Percentiles rank a stretch among this genome's conserved stretches.
Conservation (phyloP, 1,140 invertebrate species). For the Drosophila suzukii region DNA sequence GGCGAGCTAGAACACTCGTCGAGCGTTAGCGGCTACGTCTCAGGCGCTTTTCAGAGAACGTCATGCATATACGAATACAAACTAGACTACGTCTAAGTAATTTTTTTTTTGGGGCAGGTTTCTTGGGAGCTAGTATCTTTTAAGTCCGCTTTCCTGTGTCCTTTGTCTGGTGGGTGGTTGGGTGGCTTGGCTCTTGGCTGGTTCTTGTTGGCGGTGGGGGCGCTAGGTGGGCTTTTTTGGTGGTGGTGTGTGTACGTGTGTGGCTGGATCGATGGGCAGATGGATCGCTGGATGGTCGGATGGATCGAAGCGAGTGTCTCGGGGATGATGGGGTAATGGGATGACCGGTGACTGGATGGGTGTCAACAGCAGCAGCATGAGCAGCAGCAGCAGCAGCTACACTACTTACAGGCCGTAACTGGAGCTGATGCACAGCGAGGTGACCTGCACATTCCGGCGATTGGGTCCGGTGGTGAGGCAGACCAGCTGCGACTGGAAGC, state of each 20-base stretch:
- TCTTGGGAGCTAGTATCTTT: conserved; percentile 27
- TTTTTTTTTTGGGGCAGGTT: conserved; percentile 28
- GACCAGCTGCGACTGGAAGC: conserved; percentile 97
- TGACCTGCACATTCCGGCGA: conserved; percentile 92
- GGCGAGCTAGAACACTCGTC: conserved; percentile 25
- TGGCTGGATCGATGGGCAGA: conserved; percentile 38
- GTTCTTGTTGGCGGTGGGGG: conserved; percentile 23
- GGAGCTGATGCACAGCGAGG: conserved; percentile 96
- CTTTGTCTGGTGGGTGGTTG: conserved; percentile 40
- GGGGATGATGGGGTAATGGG: conserved; percentile 12
- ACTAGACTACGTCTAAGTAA: conserved; percentile 61
- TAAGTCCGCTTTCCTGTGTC: conserved; percentile 49
- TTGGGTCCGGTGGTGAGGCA: conserved; percentile 94
- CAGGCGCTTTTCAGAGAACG: conserved; percentile 56
- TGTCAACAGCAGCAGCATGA: background rate
- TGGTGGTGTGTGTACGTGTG: conserved; percentile 57
- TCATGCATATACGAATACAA: conserved; percentile 63
- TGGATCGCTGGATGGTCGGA: conserved; percentile 32
- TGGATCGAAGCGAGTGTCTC: conserved; percentile 23
- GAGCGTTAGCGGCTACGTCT: conserved; percentile 51
- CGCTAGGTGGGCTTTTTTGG: conserved; percentile 13
- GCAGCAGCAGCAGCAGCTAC: conserved; percentile 13
- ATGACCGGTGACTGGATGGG: conserved; percentile 2
- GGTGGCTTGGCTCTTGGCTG: conserved; percentile 17
- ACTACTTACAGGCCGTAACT: conserved; percentile 97